phyloP scores from a whole-genome alignment of 1,140 invertebrate species.

The Polyergus mexicanus region DNA sequence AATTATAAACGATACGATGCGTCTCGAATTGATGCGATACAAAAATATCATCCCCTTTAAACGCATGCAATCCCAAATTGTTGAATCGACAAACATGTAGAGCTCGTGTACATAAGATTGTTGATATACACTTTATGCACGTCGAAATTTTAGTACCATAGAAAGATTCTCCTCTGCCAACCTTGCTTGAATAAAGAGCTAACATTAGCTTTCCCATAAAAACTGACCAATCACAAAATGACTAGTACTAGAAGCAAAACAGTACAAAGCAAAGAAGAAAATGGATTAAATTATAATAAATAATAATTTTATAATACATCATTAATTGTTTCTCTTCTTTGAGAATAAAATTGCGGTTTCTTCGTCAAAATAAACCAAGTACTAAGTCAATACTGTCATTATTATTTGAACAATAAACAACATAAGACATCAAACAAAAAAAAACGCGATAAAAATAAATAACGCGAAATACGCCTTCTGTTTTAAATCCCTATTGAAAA shows the following conservation, averaged over 20 bases:
- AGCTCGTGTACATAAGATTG: constrained; percentile 76
- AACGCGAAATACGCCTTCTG: neutral
- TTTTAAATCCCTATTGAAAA: constrained; percentile 24
- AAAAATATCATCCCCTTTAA: constrained; percentile 75
- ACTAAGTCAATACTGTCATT: neutral
- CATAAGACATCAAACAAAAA: neutral
- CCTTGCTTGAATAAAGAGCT: constrained; percentile 33
- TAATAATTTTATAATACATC: neutral
- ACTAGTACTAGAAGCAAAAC: neutral
- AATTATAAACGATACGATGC: neutral
- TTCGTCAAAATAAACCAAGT: neutral
- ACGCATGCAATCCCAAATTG: constrained; percentile 61
- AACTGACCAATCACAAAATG: constrained; percentile 68
- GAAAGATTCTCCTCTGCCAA: constrained; percentile 59
- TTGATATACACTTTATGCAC: constrained; percentile 67
- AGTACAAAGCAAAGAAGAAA: neutral
- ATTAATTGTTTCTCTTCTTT: neutral
- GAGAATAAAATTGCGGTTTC: neutral
- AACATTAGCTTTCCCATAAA: constrained; percentile 51
- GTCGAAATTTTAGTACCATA: constrained; percentile 72
- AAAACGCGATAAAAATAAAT: neutral
- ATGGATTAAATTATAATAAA: neutral
- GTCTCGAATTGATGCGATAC: neutral
- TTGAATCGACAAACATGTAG: constrained; percentile 67
- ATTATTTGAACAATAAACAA: neutral